phyloP scores from a whole-genome alignment of 2,113 vertebrate genomes.

The Macroglossus sobrinus region DNA sequence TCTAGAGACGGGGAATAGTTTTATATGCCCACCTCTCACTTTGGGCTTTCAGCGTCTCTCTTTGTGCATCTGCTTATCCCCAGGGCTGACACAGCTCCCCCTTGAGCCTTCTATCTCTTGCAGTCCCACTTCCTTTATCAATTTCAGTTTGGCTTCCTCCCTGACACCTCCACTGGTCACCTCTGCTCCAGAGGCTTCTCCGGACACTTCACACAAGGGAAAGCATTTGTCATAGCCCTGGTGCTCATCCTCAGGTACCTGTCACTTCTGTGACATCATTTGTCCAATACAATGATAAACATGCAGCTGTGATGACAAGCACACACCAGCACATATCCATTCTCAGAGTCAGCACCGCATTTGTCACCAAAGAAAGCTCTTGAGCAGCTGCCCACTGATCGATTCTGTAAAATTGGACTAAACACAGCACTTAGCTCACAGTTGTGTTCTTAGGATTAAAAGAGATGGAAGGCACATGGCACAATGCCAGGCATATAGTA shows the following conservation, averaged over 20 bases:
- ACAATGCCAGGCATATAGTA: fast-evolving
- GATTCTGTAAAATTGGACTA: neutral
- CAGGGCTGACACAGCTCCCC: neutral
- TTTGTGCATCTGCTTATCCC: neutral
- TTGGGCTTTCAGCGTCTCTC: neutral
- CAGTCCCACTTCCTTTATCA: neutral
- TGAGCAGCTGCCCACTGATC: fast-evolving
- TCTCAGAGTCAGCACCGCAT: neutral
- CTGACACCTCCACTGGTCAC: no score
- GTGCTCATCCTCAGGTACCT: fast-evolving
- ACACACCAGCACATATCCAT: fast-evolving
- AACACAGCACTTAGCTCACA: fast-evolving
- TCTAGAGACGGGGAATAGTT: neutral
- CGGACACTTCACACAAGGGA: neutral
- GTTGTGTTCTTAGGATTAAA: neutral
- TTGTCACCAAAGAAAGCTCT: neutral
- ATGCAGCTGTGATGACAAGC: no score
- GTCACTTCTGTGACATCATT: neutral
- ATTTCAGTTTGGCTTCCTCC: neutral
- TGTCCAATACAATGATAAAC: fast-evolving
- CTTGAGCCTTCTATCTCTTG: neutral
- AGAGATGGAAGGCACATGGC: fast-evolving
- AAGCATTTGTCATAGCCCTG: fast-evolving
- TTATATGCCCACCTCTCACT: neutral
- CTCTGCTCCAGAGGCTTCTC: neutral